These are phyloP conservation scores for Palythoa grandis DNA, from an alignment of 92 coral and sea anemone species.

Conservation along the genomic window DNA sequence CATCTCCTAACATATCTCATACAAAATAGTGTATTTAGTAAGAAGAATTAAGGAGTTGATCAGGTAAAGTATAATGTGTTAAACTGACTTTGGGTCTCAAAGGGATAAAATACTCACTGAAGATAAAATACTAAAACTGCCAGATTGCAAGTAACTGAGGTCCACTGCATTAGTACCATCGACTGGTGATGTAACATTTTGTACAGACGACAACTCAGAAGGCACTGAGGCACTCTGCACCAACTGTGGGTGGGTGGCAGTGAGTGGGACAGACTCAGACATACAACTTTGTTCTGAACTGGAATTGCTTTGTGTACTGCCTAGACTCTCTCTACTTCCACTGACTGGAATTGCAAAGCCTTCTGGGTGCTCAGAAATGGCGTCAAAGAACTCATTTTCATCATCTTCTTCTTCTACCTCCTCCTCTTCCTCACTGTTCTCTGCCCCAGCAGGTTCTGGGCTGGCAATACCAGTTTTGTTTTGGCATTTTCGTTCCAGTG, in stretches of 20 bases:
- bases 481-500: slow-evolving; percentile 85
- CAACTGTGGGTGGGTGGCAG: slow-evolving; percentile 12
- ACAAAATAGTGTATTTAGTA: too few species aligned
- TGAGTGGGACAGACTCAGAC: background rate
- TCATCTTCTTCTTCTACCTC: slow-evolving; percentile 77
- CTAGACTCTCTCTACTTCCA: slow-evolving; percentile 75
- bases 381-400: slow-evolving; percentile 95
- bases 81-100: too few species aligned
- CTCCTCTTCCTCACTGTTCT: slow-evolving; percentile 61
- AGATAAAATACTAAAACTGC: slow-evolving; percentile 13
- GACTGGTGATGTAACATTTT: background rate
- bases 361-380: slow-evolving; percentile 93
- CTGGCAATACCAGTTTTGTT: slow-evolving; percentile 66
- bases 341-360: slow-evolving; percentile 66
- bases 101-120: slow-evolving; percentile 10
- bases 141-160: background rate
- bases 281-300: slow-evolving; percentile 73
- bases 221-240: slow-evolving; percentile 21
- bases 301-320: slow-evolving; percentile 44
- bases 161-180: slow-evolving; percentile 4
- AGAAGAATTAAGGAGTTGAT: too few species aligned
- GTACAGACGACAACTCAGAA: slow-evolving; percentile 1
- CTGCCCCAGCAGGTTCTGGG: slow-evolving; percentile 62
- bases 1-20: too few species aligned
- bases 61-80: too few species aligned